Base-by-base conservation (phyloP, 92 coral and sea anemone genomes). In the Zoanthus sociatus region DNA sequence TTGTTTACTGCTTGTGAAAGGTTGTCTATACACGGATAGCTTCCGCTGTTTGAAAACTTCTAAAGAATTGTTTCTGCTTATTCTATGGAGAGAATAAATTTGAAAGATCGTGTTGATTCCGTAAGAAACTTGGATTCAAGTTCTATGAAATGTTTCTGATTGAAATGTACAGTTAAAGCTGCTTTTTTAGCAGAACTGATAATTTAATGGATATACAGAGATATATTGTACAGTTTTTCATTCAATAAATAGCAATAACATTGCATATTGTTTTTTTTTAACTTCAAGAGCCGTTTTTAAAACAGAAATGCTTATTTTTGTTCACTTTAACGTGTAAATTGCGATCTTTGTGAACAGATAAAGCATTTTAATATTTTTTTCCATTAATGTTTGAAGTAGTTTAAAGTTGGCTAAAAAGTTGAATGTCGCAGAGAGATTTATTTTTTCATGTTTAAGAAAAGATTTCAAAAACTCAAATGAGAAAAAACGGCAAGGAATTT, bases 91-190 rank as follows among this genome's bases (percentile, higher is more conserved):
- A 77, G 67, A 54, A 54, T 46, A 77, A 12, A 54, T 0, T 75
- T 48, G 11, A 4, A 26, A 15, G 82, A 77, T 53, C 67, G 54
- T 26, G 82, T 77, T 77, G 82, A 48, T 77, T 66, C 53, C 3
- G 5, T 30, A 26, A 53, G 45, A 77, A 77, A 54, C 68, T 31
- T 77, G 82, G 26, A 77, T 77, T 77, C 82, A 54, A 77, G 37
- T 77, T 54, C 48, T 54, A 66, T 77, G 53, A 54, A 77, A 63
- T 77, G 82, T 54, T 77, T 55, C 64, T 48, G 18, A 46, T 21
- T 4, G n/a, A 77, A 54, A 3, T 51, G 53, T 74, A 56, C 82
- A 54, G 63, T 31, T 77, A 6, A 77, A 30, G 69, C 74, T 69
- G 42, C 16, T 33, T 69, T 32, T 20, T 26, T 53, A 51, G 11